Evolutionary conservation across 2,888 invertebrate species (phyloP), one percentile per base, ranked within the genome.

Genomic region (Cryptosula pallasiana): DNA sequence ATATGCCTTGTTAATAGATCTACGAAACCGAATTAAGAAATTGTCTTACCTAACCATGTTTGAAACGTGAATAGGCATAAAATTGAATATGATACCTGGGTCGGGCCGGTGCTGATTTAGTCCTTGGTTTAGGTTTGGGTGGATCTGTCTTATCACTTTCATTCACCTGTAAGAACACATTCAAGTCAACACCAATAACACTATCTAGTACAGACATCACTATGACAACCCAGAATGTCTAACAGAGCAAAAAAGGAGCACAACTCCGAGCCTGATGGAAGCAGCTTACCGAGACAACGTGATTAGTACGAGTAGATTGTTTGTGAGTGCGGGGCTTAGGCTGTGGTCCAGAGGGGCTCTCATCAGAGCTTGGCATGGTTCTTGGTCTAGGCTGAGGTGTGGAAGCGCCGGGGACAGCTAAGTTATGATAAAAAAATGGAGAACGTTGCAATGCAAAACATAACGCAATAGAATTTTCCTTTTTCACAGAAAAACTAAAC

Each of bases 41-140:
- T 20, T 45, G 45, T 45, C 5, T 20, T 45, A 45, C 45, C 45
- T 45, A 45, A 45, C 45, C 45, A 45, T 45, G 45, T 5, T 20
- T 45, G 20, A 13, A 45, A 5, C 20, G 20, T 5, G 20, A 45
- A 20, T 45, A 45, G 5, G 45, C 45, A 13, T 13, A 45, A 5
- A 20, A 45, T 5, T 45, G n/a, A n/a, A n/a, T n/a, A n/a, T n/a
- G n/a, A n/a, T n/a, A 45, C 45, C 45, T 45, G 2, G 20, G 34
- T 13, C 63, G 29, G 27, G 63, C 63, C 13, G 63, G 63, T 29
- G 63, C 63, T 25, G 63, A 63, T 27, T 63, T 63, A 13, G 63
- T 63, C 32, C 63, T 63, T 27, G 63, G 63, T 34, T 63, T 63
- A 32, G 63, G 63, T 63, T 27, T 63, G 2, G 63, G 63, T 27